Percentiles rank a stretch among this genome's conserved stretches.
Conservation (phyloP, 1,140 invertebrate species). For the Streblospio benedicti region DNA sequence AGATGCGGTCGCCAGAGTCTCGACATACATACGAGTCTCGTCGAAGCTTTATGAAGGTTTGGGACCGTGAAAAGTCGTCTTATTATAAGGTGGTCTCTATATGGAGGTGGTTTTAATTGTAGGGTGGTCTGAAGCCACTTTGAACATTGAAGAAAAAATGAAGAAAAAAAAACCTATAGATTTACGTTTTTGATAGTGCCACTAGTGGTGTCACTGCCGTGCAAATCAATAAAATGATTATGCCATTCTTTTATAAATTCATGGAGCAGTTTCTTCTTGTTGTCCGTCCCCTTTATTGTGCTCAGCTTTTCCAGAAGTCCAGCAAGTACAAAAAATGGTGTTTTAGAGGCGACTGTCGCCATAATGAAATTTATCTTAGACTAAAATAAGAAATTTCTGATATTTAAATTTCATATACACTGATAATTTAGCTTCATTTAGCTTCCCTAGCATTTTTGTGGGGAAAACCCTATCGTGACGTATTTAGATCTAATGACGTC, state of each 20-base stretch:
- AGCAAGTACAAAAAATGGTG: constrained; percentile 38
- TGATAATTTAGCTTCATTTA: too few relatives aligned
- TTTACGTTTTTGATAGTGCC: constrained; percentile 1
- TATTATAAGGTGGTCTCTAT: not conserved
- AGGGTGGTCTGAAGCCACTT: not conserved
- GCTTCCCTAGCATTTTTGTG: too few relatives aligned
- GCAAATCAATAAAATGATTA: constrained; percentile 38
- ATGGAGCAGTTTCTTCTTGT: constrained; percentile 49
- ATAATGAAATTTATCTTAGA: constrained; percentile 1
- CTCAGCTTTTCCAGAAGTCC: constrained; percentile 51
- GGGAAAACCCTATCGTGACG: too few relatives aligned
- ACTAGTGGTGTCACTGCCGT: constrained; percentile 34
- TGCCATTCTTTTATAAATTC: constrained; percentile 53
- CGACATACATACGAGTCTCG: too few relatives aligned
- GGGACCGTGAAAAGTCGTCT: not conserved
- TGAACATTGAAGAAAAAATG: not conserved
- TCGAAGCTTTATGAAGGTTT: too few relatives aligned
- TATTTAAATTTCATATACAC: too few relatives aligned
- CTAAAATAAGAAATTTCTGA: too few relatives aligned
- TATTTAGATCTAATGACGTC: too few relatives aligned
- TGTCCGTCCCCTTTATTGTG: constrained; percentile 42
- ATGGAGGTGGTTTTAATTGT: not conserved
- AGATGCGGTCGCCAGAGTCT: too few relatives aligned
- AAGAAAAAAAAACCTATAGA: not conserved
- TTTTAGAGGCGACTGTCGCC: constrained; percentile 33